phyloP scores from a whole-genome alignment of 1,140 invertebrate species.

The Drosophila equinoxialis region DNA sequence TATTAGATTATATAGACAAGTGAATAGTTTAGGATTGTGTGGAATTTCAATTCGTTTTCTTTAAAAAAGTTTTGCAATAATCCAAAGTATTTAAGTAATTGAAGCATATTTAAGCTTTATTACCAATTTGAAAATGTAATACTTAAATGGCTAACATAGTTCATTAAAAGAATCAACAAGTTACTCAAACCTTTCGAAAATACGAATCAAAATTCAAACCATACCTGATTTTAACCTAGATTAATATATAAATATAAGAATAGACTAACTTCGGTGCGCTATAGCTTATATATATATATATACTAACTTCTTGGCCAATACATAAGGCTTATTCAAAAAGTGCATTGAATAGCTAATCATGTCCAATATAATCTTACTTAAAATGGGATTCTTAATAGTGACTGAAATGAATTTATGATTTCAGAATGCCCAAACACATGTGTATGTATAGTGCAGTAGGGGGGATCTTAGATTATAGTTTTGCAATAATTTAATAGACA shows the following conservation, averaged over 20 bases:
- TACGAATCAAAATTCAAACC: constrained; percentile 8
- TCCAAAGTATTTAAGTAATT: not conserved
- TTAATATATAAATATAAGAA: not conserved
- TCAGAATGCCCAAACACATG: not conserved
- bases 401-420: constrained; percentile 1
- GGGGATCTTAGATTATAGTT: not conserved
- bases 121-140: not conserved
- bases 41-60: constrained; percentile 4
- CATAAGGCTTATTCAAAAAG: not conserved
- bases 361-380: constrained; percentile 9
- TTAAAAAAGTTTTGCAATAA: not conserved
- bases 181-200: not conserved
- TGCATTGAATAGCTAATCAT: not conserved
- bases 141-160: not conserved
- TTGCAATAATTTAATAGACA: not conserved
- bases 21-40: not conserved
- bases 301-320: not conserved
- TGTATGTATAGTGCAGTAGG: not conserved
- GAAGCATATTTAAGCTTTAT: not conserved
- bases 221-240: not conserved
- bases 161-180: not conserved
- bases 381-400: not conserved
- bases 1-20: not conserved
- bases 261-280: constrained; percentile 3
- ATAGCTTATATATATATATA: not conserved